Evolutionary conservation across 2,113 vertebrate species (phyloP).

Genomic region (Caranx melampygus): DNA sequence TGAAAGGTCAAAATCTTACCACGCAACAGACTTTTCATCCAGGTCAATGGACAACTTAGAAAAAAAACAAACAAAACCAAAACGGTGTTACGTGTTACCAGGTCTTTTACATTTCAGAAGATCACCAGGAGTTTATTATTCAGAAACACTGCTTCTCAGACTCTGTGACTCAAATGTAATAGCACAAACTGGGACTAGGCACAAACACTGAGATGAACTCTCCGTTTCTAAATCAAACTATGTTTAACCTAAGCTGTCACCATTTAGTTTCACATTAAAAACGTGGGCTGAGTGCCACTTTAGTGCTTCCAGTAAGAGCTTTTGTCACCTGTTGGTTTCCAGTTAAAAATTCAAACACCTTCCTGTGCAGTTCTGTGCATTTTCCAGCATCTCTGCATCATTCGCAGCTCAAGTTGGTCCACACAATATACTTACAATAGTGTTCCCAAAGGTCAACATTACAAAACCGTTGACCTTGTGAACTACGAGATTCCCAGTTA

Average conservation of each 20-base stretch:
- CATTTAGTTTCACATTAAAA: slow-evolving; percentile 42
- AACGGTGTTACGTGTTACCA: neutral
- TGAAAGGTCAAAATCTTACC: neutral
- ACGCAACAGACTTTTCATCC: neutral
- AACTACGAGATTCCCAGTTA: slow-evolving; percentile 34
- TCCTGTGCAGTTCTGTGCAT: slow-evolving; percentile 60
- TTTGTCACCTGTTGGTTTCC: slow-evolving; percentile 30
- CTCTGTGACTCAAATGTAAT: slow-evolving; percentile 2
- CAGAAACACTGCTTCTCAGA: neutral
- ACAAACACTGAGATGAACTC: slow-evolving; percentile 35
- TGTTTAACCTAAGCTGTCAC: slow-evolving; percentile 14
- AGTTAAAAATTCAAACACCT: slow-evolving; percentile 33
- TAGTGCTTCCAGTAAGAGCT: slow-evolving; percentile 43
- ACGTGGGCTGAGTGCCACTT: slow-evolving; percentile 3
- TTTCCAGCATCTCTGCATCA: slow-evolving; percentile 36
- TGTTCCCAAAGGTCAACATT: slow-evolving; percentile 29
- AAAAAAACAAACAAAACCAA: neutral
- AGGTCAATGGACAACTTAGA: neutral
- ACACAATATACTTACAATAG: neutral
- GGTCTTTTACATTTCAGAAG: neutral
- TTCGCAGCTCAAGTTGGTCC: neutral
- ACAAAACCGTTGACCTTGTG: slow-evolving; percentile 14
- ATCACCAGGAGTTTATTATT: neutral
- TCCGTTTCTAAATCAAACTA: slow-evolving; percentile 12
- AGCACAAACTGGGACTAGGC: slow-evolving; percentile 29